Evolutionary conservation across 2,888 invertebrate species (phyloP), one percentile per base, ranked within the genome.

Genomic region (Opisthograptis luteolata): DNA sequence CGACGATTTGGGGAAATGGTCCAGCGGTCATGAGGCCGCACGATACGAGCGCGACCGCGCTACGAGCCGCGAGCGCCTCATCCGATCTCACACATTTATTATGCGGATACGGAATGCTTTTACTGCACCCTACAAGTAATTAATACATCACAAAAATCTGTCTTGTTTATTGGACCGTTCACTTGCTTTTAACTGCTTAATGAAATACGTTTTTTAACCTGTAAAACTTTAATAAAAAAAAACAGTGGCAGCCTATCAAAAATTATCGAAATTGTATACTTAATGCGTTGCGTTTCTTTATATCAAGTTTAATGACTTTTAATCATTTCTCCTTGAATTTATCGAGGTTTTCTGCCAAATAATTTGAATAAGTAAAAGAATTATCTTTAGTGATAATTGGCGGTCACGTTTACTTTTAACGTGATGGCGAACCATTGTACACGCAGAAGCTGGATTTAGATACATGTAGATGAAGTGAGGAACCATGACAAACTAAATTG

Each of bases 251-350:
- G 10, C 17, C 24, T 39, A 19, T 9, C 14, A 13, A n/a, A 9
- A n/a, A 19, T 17, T 9, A 19, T 13, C 8, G 12, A 14, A 37
- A 17, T 32, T 3, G 9, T 28, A 28, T 27, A 10, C 27, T 10
- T 20, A 22, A 28, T 28, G 54, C 43, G 55, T 60, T 66, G 74
- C 73, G 74, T 76, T 73, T 61, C 66, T 73, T 25, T 79, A n/a
- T 81, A 82, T 82, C 79, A 82, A 81, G 88, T 86, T 87, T 84
- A 82, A 68, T 76, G 81, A 84, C 87, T 72, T 65, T 73, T 85
- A 81, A 88, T 87, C 87, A 65, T 66, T 70, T 85, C 68, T 66
- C 88, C 88, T 88, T 89, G 88, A 77, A 77, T 61, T 79, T 82
- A 82, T 87, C 81, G 61, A 62, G 49, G 58, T 75, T 69, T 69